These are phyloP conservation scores for Anarhynchus alexandrinus DNA, from an alignment of 2,113 vertebrate species.

Conservation along the genomic window DNA sequence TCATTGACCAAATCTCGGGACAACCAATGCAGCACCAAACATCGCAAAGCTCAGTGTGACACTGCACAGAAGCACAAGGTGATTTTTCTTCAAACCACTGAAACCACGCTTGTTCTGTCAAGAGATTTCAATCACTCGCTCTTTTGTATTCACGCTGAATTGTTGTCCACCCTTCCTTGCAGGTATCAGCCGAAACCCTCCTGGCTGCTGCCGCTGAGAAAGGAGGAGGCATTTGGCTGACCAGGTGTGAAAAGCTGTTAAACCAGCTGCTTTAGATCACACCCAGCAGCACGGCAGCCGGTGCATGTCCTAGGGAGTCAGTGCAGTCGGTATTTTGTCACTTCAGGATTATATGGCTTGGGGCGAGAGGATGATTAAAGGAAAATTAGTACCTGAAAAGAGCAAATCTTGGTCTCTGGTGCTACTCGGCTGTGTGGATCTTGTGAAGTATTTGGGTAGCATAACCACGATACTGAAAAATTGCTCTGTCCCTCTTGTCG, in stretches of 20 bases:
- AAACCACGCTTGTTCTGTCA: neutral
- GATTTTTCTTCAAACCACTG: neutral
- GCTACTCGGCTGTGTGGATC: neutral
- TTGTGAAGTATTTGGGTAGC: neutral
- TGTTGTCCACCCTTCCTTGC: neutral
- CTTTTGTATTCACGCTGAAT: neutral
- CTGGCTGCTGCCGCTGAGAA: neutral
- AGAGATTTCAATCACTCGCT: accelerated
- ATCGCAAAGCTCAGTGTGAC: neutral
- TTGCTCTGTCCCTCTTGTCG: no score
- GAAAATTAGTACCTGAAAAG: neutral
- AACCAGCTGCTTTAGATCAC: neutral
- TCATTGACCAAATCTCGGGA: neutral
- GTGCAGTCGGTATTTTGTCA: neutral
- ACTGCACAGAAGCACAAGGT: neutral
- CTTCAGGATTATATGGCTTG: neutral
- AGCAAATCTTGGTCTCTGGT: neutral
- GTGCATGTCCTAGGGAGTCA: neutral
- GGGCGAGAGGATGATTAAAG: neutral
- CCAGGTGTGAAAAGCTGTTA: neutral
- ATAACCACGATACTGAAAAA: neutral
- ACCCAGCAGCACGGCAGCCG: neutral
- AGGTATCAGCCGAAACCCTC: neutral
- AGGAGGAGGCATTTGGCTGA: neutral
- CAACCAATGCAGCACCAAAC: neutral